Percentiles rank a stretch among this genome's conserved stretches.
phyloP scores from a whole-genome alignment of 2,888 invertebrate genomes.

The Drosophila aldrichi region DNA sequence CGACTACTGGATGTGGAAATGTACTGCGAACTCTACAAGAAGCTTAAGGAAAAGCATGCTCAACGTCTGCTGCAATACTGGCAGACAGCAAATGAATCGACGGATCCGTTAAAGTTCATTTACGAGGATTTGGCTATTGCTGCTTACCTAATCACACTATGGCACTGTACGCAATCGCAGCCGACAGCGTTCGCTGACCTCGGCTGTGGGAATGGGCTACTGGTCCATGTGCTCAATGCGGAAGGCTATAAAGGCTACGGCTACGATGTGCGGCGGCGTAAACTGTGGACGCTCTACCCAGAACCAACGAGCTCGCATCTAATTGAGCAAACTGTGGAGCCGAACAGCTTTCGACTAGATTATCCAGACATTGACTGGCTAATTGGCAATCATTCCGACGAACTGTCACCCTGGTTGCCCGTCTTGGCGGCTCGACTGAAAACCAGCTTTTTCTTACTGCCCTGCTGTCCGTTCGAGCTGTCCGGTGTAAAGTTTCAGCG shows the following conservation, averaged over 20 bases:
- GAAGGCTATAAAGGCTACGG: slow-evolving; percentile 95
- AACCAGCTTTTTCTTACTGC: slow-evolving; percentile 94
- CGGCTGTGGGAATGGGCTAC: slow-evolving; percentile 98
- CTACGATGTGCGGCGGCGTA: slow-evolving; percentile 93
- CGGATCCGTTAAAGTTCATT: slow-evolving; percentile 97
- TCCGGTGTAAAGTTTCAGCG: slow-evolving; percentile 93
- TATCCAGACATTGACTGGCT: slow-evolving; percentile 93
- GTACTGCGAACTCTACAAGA: slow-evolving; percentile 90
- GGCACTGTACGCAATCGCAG: slow-evolving; percentile 87
- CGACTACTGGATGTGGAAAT: slow-evolving; percentile 88
- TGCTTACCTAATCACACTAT: slow-evolving; percentile 92
- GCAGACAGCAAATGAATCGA: slow-evolving; percentile 95
- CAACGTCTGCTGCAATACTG: slow-evolving; percentile 91
- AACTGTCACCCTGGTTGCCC: slow-evolving; percentile 99
- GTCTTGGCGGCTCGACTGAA: slow-evolving; percentile 93
- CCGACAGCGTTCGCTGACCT: slow-evolving; percentile 93
- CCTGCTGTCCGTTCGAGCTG: slow-evolving; percentile 98
- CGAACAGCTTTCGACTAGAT: slow-evolving; percentile 85
- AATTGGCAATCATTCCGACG: slow-evolving; percentile 99
- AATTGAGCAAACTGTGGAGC: slow-evolving; percentile 86
- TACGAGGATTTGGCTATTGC: slow-evolving; percentile 98
- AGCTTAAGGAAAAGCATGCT: slow-evolving; percentile 92
- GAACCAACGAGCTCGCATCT: slow-evolving; percentile 86
- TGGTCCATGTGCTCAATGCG: slow-evolving; percentile 93
- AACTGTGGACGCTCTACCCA: slow-evolving; percentile 94